Conservation (phyloP, 2,113 vertebrate genomes). For the Columba livia region DNA sequence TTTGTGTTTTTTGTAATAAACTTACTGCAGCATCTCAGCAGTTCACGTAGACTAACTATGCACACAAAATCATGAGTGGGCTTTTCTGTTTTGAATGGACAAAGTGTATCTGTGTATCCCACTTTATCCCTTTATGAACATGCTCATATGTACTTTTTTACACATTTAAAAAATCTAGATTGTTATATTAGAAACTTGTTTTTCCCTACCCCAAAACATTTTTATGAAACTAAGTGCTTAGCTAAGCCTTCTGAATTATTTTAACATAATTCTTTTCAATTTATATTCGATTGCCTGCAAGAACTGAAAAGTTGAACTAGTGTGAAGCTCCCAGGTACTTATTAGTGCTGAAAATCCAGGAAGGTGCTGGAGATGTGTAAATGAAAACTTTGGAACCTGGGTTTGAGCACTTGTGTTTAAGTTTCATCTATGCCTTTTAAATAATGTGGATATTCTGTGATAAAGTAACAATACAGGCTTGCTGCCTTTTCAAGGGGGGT, state of each 20-base stretch:
- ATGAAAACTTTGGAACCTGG: neutral
- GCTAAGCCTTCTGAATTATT: neutral
- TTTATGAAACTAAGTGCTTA: neutral
- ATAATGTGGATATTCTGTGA: neutral
- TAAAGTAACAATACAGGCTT: neutral
- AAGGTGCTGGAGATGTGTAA: neutral
- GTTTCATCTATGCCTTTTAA: neutral
- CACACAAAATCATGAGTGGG: neutral
- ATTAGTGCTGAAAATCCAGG: neutral
- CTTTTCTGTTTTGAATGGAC: neutral
- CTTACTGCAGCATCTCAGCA: neutral
- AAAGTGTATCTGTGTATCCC: neutral
- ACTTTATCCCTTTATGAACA: neutral
- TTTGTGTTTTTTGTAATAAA: neutral
- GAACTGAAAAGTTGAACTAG: neutral
- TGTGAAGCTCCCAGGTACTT: neutral
- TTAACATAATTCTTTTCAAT: neutral
- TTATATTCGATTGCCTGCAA: neutral
- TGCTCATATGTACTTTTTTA: fast-evolving
- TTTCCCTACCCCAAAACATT: neutral
- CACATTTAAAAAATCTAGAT: neutral
- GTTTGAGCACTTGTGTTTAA: neutral
- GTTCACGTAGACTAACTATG: neutral
- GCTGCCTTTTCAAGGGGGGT: neutral
- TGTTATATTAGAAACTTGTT: neutral